These are phyloP conservation scores for Ochotona curzoniae DNA, from an alignment of 2,113 vertebrate species.

Conservation along the genomic window DNA sequence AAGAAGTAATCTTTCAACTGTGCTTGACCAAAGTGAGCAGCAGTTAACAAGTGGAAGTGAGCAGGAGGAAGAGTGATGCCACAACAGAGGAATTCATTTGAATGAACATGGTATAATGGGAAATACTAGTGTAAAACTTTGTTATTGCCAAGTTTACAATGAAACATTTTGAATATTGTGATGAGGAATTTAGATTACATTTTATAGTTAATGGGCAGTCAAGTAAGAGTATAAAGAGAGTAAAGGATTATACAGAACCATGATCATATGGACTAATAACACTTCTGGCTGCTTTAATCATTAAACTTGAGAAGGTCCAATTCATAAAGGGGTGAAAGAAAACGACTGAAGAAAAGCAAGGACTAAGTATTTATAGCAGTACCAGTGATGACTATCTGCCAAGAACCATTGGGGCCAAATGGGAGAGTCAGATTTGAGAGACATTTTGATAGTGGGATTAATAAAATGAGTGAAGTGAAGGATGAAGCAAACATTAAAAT, in stretches of 20 bases:
- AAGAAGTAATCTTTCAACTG: not conserved
- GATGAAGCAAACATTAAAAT: not conserved
- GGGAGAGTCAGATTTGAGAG: not conserved
- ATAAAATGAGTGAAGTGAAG: constrained; percentile 25
- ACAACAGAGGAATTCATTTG: not conserved
- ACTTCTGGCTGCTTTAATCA: not conserved
- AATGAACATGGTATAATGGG: too few relatives aligned
- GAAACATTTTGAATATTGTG: not conserved
- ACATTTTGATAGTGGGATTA: not conserved
- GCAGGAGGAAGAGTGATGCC: not conserved
- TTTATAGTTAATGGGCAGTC: not conserved
- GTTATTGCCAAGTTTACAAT: not conserved
- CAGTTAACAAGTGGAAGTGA: not conserved
- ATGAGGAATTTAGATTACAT: constrained; percentile 1
- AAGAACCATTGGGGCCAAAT: not conserved
- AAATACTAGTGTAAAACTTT: not conserved
- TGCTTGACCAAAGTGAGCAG: not conserved
- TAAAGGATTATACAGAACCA: not conserved
- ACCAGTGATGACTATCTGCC: not conserved
- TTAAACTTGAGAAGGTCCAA: not conserved
- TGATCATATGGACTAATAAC: not conserved
- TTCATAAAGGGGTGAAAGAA: constrained; percentile 4
- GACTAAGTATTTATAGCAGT: not conserved
- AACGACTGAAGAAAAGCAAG: not conserved
- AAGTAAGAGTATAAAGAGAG: not conserved